Base-by-base conservation (phyloP, 1,140 invertebrate genomes). In the Diachasmimorpha longicaudata region DNA sequence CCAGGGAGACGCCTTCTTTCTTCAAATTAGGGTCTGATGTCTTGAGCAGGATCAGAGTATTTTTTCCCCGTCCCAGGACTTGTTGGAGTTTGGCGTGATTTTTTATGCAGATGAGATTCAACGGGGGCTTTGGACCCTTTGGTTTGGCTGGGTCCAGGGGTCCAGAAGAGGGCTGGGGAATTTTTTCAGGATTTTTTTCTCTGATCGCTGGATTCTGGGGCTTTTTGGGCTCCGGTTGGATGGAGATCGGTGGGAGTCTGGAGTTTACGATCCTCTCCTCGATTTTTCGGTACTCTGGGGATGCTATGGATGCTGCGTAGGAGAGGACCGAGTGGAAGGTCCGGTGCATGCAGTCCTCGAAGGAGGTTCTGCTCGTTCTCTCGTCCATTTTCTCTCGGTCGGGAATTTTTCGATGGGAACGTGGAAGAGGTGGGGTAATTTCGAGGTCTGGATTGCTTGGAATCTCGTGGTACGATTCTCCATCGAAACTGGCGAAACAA, bases 281-380 rank as follows among this genome's bases (percentile, higher is more conserved):
- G 39, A 52, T 69, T 75, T 72, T 77, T 39, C 78, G 77, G 44
- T 83, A 85, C 4, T 37, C 13, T 0, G 82, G 79, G 10, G 72
- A 74, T 66, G 80, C 79, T 23, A 85, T 42, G 68, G 81, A 80
- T 1, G 83, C 77, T 16, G 83, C 82, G 36, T 83, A 85, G 25
- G 78, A 80, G 0, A 86, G 67, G 1, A 85, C 82, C 13, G 66
- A 83, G 37, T 86, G 84, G 4, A 85, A 77, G 75, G 81, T 86
- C 11, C 77, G 76, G 16, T 86, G 85, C 85, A 85, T 86, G 44
- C 80, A 82, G 8, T 52, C 75, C 14, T 81, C 70, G 69, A 79
- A 39, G 2, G 13, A 23, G 37, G 36, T 42, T 63, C 71, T 72
- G 25, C 68, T 23, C n/a, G 13, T 1, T 42, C 36, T 25, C 10